Evolutionary conservation across 2,888 invertebrate species (phyloP).

Genomic region (Teleogryllus oceanicus): DNA sequence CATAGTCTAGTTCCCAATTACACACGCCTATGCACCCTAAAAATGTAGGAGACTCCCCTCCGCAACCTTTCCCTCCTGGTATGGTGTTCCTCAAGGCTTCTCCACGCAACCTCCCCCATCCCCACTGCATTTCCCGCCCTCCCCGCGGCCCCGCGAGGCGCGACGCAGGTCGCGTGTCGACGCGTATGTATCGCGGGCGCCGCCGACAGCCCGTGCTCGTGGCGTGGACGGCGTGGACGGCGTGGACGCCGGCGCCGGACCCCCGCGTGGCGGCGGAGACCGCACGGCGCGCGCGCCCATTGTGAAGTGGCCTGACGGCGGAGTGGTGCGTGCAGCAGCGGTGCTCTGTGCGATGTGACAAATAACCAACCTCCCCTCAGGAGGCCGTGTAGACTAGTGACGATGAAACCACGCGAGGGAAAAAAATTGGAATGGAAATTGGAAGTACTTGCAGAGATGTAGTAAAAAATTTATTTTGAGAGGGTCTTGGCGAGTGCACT

Average conservation of each 20-base stretch:
- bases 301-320: background rate
- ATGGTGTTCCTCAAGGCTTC: no score
- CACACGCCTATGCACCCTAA: no score
- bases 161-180: background rate
- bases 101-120: no score
- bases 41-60: no score
- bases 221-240: background rate
- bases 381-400: background rate
- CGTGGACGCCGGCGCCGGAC: conserved; percentile 18
- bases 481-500: no score
- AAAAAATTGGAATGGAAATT: no score
- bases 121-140: no score
- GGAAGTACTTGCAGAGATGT: no score
- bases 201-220: background rate
- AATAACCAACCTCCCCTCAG: background rate
- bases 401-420: background rate
- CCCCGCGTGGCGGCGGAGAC: background rate
- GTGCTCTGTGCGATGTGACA: background rate
- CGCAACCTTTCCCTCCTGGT: no score
- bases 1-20: no score
- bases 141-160: background rate
- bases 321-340: background rate
- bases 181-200: background rate
- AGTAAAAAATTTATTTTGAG: no score
- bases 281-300: conserved; percentile 21